Percentiles rank a stretch among this genome's conserved stretches.
Evolutionary conservation across 2,888 invertebrate genomes (phyloP).

Genomic region (Tiliacea citrago): DNA sequence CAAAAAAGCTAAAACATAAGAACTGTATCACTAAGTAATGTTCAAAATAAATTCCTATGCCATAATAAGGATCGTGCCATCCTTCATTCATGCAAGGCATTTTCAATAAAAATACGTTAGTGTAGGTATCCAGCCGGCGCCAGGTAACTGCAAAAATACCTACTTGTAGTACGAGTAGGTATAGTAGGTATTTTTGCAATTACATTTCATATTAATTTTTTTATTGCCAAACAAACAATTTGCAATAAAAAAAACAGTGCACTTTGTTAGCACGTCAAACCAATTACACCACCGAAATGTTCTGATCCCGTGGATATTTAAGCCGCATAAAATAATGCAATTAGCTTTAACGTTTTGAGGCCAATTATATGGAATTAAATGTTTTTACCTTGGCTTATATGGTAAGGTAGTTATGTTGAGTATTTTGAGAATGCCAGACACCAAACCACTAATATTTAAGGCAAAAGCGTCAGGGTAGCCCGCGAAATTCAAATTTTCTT

Average conservation of each 20-base stretch:
- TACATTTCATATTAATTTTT: slow-evolving; percentile 13
- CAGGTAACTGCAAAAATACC: too few species aligned
- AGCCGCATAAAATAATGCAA: slow-evolving; percentile 32
- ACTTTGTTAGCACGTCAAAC: slow-evolving; percentile 25
- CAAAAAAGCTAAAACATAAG: neutral
- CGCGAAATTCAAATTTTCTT: too few species aligned
- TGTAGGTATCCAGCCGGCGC: neutral
- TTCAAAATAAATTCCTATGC: neutral
- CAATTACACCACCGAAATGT: slow-evolving; percentile 35
- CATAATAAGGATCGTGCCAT: too few species aligned
- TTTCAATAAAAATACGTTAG: too few species aligned
- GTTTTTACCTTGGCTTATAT: slow-evolving; percentile 1
- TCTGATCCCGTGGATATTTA: slow-evolving; percentile 27
- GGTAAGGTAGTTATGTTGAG: neutral
- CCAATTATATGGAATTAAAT: slow-evolving; percentile 22
- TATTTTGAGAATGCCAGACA: neutral
- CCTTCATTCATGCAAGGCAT: neutral
- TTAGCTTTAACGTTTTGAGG: slow-evolving; percentile 25
- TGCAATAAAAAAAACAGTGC: slow-evolving; percentile 34
- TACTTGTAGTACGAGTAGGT: too few species aligned
- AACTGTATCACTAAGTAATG: neutral
- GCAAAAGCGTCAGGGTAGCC: too few species aligned
- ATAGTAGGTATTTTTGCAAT: neutral
- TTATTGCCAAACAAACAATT: slow-evolving; percentile 11
- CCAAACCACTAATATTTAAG: neutral